Conservation (phyloP, 1,140 invertebrate species). For the Lasaia peninsularis region DNA sequence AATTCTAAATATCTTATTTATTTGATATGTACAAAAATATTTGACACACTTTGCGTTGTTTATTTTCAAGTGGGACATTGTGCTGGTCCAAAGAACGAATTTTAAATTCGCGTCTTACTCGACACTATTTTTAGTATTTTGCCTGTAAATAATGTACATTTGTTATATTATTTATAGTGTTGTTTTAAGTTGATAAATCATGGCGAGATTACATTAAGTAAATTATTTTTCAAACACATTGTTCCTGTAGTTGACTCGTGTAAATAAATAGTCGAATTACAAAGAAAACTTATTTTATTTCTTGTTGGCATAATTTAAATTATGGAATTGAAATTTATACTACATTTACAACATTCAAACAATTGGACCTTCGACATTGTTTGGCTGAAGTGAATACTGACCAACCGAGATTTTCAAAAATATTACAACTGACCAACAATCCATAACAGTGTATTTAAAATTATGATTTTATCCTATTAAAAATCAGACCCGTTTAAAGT, state of each 20-base stretch:
- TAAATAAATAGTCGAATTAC: slow-evolving; percentile 54
- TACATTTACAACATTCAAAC: slow-evolving; percentile 65
- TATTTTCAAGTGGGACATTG: too few species aligned
- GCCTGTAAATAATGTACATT: slow-evolving; percentile 71
- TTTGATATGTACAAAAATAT: too few species aligned
- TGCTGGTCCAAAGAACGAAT: too few species aligned
- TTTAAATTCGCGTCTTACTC: too few species aligned
- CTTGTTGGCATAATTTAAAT: slow-evolving; percentile 56
- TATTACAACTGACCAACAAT: not conserved
- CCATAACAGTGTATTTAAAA: not conserved
- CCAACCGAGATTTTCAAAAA: slow-evolving; percentile 5
- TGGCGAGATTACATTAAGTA: slow-evolving; percentile 34
- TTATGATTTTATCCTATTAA: too few species aligned
- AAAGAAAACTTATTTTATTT: slow-evolving; percentile 59
- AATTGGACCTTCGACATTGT: slow-evolving; percentile 46
- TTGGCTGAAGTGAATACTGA: not conserved
- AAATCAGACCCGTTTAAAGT: too few species aligned
- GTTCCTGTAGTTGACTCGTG: slow-evolving; percentile 36
- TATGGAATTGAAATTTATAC: slow-evolving; percentile 59
- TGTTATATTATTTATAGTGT: slow-evolving; percentile 52
- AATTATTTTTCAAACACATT: slow-evolving; percentile 35
- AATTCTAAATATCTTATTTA: too few species aligned
- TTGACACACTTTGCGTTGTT: too few species aligned
- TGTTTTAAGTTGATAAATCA: slow-evolving; percentile 16
- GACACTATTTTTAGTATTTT: slow-evolving; percentile 30